Percentiles rank a stretch among this genome's conserved stretches.
Conservation (phyloP, 2,888 invertebrate genomes). For the Portevinia maculata region DNA sequence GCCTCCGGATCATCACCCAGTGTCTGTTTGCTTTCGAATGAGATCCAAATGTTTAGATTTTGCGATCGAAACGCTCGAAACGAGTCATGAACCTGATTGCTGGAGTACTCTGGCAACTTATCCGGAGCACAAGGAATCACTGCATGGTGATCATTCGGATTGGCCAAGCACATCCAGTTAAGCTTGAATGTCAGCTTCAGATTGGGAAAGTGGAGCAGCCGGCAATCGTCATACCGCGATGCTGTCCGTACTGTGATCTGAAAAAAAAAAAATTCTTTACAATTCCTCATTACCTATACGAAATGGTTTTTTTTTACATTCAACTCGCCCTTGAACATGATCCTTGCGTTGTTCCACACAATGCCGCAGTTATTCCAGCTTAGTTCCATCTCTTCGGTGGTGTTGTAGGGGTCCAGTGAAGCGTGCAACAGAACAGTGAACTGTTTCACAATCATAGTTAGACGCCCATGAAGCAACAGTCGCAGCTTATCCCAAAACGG, state of each 20-base stretch:
- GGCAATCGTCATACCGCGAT: constrained; percentile 99
- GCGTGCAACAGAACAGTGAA: constrained; percentile 96
- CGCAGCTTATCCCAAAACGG: constrained; percentile 99
- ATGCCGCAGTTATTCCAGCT: constrained; percentile 96
- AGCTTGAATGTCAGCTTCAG: constrained; percentile 92
- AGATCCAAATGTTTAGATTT: constrained; percentile 90
- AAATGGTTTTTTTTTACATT: constrained; percentile 85
- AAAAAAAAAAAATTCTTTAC: constrained; percentile 6
- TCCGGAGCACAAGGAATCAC: constrained; percentile 98
- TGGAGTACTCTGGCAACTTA: constrained; percentile 97
- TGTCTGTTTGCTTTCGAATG: constrained; percentile 89
- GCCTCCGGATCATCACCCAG: constrained; percentile 83
- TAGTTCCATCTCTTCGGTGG: constrained; percentile 99
- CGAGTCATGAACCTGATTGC: constrained; percentile 97
- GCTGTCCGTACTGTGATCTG: constrained; percentile 94
- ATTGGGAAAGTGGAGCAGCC: constrained; percentile 94
- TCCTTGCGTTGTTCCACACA: constrained; percentile 97
- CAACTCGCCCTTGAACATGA: constrained; percentile 95
- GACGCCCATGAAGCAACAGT: constrained; percentile 94
- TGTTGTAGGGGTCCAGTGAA: constrained; percentile 98
- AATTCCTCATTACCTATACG: background rate
- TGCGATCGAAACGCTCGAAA: constrained; percentile 96
- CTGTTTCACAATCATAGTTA: constrained; percentile 94
- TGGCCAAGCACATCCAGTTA: constrained; percentile 95
- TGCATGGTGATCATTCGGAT: constrained; percentile 97